Evolutionary conservation across 2,888 invertebrate species (phyloP).

Genomic region (Perithous albicinctus): DNA sequence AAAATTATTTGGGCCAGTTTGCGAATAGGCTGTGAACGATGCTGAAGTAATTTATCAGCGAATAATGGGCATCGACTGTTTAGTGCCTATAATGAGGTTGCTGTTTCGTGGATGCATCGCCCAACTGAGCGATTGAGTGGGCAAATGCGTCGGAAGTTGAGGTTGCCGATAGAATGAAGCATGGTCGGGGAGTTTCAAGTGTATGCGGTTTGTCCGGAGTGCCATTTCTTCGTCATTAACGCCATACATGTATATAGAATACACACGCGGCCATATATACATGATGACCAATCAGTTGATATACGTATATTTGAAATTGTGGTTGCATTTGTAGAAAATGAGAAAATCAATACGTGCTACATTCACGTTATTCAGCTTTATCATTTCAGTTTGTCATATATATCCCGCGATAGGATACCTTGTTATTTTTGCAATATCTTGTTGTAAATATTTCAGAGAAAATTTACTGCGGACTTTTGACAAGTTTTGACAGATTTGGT

Average conservation of each 20-base stretch:
- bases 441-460: too few relatives aligned
- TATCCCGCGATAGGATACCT: too few relatives aligned
- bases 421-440: too few relatives aligned
- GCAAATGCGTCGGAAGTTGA: not conserved
- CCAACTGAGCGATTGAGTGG: not conserved
- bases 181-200: not conserved
- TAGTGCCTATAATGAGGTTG: not conserved
- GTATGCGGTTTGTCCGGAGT: not conserved
- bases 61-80: not conserved
- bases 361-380: not conserved
- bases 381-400: too few relatives aligned
- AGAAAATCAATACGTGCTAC: not conserved
- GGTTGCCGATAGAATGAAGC: not conserved
- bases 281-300: too few relatives aligned
- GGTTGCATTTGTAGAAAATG: not conserved
- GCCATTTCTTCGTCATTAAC: constrained; percentile 1
- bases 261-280: too few relatives aligned
- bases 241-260: too few relatives aligned
- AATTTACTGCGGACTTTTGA: too few relatives aligned
- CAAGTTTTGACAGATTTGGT: too few relatives aligned
- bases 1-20: too few relatives aligned
- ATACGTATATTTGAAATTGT: not conserved
- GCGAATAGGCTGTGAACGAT: too few relatives aligned
- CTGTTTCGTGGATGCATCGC: not conserved
- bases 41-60: not conserved